Percentiles rank a stretch among this genome's conserved stretches.
phyloP scores from a whole-genome alignment of 2,888 invertebrate species.

The Biston betularia region DNA sequence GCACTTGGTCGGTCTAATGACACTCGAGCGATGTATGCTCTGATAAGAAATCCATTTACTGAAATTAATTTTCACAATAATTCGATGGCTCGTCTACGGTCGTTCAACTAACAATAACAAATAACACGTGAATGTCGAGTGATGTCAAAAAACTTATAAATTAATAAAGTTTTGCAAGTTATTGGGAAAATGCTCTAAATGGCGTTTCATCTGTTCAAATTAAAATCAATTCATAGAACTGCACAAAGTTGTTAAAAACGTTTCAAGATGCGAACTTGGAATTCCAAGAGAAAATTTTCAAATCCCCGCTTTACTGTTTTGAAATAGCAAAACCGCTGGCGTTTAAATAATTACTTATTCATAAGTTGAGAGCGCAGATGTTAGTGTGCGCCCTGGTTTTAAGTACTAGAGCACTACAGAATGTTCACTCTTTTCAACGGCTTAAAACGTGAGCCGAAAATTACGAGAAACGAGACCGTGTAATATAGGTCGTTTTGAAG shows the following conservation, averaged over 20 bases:
- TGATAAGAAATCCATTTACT: conserved; percentile 1
- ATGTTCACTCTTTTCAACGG: conserved; percentile 4
- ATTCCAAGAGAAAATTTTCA: neutral
- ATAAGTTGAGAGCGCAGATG: conserved; percentile 13
- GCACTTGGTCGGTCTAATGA: no score
- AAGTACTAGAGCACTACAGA: conserved; percentile 11
- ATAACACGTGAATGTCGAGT: conserved; percentile 10
- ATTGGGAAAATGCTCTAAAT: conserved; percentile 1
- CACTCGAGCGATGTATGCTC: neutral
- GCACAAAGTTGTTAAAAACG: conserved; percentile 7
- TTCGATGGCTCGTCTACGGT: conserved; percentile 4
- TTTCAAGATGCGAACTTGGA: neutral
- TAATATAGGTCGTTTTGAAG: neutral
- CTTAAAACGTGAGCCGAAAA: conserved; percentile 4
- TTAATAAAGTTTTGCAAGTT: conserved; percentile 3
- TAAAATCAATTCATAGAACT: neutral
- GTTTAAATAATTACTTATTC: conserved; percentile 22
- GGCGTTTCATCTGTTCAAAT: neutral
- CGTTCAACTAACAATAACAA: conserved; percentile 2
- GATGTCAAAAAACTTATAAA: conserved; percentile 5
- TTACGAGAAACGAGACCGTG: conserved; percentile 8
- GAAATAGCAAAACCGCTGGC: conserved; percentile 10
- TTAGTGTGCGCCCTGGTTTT: conserved; percentile 1
- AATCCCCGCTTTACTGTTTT: neutral
- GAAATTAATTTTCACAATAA: conserved; percentile 5